These are phyloP conservation scores for Eidolon helvum DNA, from an alignment of 2,113 vertebrate genomes.

Conservation along the genomic window DNA sequence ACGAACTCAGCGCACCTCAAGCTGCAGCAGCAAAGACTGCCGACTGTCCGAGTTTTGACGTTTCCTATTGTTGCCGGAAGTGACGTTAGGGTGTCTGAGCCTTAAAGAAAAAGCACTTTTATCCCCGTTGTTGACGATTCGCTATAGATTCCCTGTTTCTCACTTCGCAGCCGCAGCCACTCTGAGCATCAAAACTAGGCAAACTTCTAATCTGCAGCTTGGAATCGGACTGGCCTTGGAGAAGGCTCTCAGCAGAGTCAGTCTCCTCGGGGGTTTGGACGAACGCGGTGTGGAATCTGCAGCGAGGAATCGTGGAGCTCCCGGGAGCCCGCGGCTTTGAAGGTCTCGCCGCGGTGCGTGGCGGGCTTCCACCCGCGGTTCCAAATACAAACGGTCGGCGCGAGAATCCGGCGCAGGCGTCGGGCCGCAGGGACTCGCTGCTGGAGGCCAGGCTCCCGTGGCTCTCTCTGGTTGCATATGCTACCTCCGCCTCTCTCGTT, in stretches of 20 bases:
- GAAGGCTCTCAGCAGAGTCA: rapidly evolving
- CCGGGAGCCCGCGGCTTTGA: not conserved
- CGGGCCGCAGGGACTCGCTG: rapidly evolving
- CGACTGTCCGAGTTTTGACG: slow-evolving; percentile 65
- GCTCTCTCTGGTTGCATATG: rapidly evolving
- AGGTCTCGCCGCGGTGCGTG: not conserved
- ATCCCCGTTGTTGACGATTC: not conserved
- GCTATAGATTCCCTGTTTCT: not conserved
- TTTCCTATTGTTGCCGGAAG: slow-evolving; percentile 82
- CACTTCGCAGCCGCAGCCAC: not conserved
- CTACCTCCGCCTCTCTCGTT: not conserved
- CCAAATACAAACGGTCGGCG: slow-evolving; percentile 57
- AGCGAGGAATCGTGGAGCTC: not conserved
- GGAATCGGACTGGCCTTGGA: rapidly evolving
- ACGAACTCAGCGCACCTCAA: not conserved
- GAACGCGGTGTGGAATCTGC: slow-evolving; percentile 57
- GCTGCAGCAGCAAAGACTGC: not conserved
- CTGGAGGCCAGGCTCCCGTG: rapidly evolving
- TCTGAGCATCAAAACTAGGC: not conserved
- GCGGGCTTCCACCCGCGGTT: not conserved
- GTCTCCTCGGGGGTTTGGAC: rapidly evolving
- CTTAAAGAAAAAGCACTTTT: not conserved
- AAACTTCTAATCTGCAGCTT: rapidly evolving
- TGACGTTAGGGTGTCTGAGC: not conserved
- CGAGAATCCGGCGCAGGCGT: not conserved